phyloP scores from a whole-genome alignment of 2,888 invertebrate genomes.

The Xanthia togata region DNA sequence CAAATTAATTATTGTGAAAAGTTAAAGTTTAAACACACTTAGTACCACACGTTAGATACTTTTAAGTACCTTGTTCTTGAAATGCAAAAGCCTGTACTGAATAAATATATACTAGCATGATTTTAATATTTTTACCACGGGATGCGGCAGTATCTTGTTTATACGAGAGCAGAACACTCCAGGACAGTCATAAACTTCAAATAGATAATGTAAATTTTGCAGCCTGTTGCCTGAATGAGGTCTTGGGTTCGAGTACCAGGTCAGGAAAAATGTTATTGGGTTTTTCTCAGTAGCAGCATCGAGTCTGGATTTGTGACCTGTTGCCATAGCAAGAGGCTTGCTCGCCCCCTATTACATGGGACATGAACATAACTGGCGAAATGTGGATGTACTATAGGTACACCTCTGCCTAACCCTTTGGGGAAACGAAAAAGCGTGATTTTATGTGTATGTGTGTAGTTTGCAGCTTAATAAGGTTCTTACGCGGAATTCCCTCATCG shows the following conservation, averaged over 20 bases:
- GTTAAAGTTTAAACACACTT: background rate
- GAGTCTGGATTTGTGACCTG: background rate
- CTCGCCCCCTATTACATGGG: background rate
- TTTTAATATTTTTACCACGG: too few species aligned
- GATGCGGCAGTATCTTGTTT: background rate
- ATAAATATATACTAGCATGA: constrained; percentile 1
- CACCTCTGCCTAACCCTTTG: background rate
- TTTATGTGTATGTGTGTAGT: background rate
- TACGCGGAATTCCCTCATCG: background rate
- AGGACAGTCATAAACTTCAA: background rate
- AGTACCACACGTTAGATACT: constrained; percentile 3
- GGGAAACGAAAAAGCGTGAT: background rate
- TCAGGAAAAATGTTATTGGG: background rate
- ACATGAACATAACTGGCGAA: background rate
- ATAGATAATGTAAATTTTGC: constrained; percentile 2
- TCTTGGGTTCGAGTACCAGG: background rate
- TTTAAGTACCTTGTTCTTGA: constrained; percentile 1
- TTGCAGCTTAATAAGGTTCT: constrained; percentile 1
- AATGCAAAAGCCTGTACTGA: background rate
- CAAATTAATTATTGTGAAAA: background rate
- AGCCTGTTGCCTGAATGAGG: background rate
- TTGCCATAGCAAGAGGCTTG: background rate
- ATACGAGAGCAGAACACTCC: background rate
- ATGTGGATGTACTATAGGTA: background rate
- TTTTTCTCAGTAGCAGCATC: background rate